Evolutionary conservation across 2,113 vertebrate genomes (phyloP).

Genomic region (Larimichthys polyactis): DNA sequence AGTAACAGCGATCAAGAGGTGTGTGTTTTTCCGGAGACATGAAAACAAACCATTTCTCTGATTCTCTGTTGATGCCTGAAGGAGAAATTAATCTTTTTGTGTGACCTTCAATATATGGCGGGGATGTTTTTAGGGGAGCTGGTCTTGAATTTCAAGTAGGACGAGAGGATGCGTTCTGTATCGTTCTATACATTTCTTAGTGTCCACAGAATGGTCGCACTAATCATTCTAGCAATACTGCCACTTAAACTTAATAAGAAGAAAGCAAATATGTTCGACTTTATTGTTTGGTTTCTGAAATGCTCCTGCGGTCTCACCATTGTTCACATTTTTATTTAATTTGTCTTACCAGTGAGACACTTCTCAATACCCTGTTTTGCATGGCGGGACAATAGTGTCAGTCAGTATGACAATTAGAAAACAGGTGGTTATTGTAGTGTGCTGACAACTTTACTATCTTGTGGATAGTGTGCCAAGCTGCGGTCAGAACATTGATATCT

Average conservation of each 20-base stretch:
- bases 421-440: neutral
- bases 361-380: neutral
- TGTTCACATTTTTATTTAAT: no score
- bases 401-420: neutral
- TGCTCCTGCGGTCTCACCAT: no score
- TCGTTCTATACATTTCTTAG: neutral
- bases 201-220: neutral
- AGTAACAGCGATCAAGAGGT: constrained; percentile 4
- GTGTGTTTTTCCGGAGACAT: neutral
- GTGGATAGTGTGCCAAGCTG: neutral
- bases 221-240: neutral
- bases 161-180: neutral
- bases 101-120: neutral
- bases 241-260: no score
- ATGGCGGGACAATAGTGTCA: neutral
- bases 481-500: neutral
- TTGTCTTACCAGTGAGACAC: neutral
- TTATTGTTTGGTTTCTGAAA: no score
- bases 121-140: neutral
- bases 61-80: constrained; percentile 18
- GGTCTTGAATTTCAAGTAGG: neutral
- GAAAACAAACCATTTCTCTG: constrained; percentile 12
- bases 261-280: no score
- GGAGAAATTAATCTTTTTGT: neutral
- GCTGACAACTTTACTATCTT: neutral